These are phyloP conservation scores for Spea bombifrons DNA, from an alignment of 2,113 vertebrate genomes.

Conservation along the genomic window DNA sequence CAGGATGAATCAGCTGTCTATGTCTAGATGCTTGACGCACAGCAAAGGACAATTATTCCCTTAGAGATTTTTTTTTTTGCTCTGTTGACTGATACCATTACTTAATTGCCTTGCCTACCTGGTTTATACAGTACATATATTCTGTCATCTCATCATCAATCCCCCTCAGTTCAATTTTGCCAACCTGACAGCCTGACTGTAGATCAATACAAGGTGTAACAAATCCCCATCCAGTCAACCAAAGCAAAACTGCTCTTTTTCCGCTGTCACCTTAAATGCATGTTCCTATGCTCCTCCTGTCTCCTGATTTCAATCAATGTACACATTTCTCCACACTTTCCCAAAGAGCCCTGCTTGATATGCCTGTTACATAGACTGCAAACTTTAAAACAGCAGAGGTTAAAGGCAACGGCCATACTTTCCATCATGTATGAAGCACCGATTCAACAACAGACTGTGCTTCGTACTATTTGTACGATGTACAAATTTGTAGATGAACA, in stretches of 20 bases:
- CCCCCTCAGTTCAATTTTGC: neutral
- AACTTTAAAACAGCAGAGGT: slow-evolving; percentile 20
- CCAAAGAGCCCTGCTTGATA: slow-evolving; percentile 19
- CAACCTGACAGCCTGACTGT: neutral
- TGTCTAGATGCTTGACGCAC: neutral
- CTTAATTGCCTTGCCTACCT: neutral
- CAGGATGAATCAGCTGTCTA: neutral
- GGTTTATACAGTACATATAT: too few species aligned
- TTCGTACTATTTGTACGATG: slow-evolving; percentile 34
- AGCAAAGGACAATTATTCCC: neutral
- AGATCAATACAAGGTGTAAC: neutral
- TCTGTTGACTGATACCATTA: neutral
- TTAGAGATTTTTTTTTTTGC: neutral
- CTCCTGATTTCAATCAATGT: neutral
- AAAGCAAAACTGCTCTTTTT: neutral
- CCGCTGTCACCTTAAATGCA: neutral
- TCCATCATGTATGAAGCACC: slow-evolving; percentile 34
- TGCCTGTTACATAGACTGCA: slow-evolving; percentile 27
- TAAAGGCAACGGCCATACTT: slow-evolving; percentile 15
- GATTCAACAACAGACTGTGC: slow-evolving; percentile 22
- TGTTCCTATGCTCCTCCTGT: neutral
- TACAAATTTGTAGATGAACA: slow-evolving; percentile 16
- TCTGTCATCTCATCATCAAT: neutral
- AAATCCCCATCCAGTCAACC: neutral
- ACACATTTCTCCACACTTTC: neutral